phyloP scores from a whole-genome alignment of 2,113 vertebrate species.

The Macquaria ambigua region DNA sequence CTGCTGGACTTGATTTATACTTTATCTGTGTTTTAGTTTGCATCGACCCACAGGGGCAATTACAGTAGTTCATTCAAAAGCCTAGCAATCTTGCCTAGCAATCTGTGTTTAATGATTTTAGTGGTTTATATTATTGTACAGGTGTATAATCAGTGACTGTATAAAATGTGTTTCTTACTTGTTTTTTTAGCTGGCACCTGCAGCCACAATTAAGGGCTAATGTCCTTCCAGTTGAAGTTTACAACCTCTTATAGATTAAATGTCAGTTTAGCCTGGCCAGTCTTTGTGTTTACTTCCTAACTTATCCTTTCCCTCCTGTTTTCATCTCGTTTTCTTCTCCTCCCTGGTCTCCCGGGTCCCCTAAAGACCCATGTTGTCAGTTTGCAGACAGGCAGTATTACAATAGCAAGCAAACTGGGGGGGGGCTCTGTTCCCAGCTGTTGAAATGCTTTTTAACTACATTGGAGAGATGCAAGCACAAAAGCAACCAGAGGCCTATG shows the following conservation, averaged over 20 bases:
- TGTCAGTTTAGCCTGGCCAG: slow-evolving; percentile 34
- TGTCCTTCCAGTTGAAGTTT: slow-evolving; percentile 35
- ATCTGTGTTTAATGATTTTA: slow-evolving; percentile 8
- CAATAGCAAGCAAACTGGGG: neutral
- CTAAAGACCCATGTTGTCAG: slow-evolving; percentile 17
- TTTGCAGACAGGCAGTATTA: slow-evolving; percentile 22
- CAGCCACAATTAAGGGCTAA: slow-evolving; percentile 40
- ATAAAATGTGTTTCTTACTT: slow-evolving; percentile 7
- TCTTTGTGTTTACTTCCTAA: slow-evolving; percentile 25
- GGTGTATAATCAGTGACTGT: slow-evolving; percentile 1
- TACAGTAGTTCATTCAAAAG: neutral
- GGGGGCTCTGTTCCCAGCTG: slow-evolving; percentile 3
- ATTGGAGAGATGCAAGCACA: slow-evolving; percentile 1
- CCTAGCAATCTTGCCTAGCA: neutral
- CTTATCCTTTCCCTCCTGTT: slow-evolving; percentile 4
- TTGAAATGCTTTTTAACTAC: slow-evolving; percentile 2
- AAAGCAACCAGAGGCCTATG: slow-evolving; percentile 6
- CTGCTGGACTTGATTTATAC: slow-evolving; percentile 24
- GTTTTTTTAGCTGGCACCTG: slow-evolving; percentile 11
- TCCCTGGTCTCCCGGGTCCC: neutral
- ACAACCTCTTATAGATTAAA: slow-evolving; percentile 60
- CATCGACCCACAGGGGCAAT: neutral
- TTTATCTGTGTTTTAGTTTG: slow-evolving; percentile 22
- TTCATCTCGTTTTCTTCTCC: slow-evolving; percentile 13
- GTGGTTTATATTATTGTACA: neutral